phyloP scores from a whole-genome alignment of 2,888 invertebrate species.

The Amblyteles armatorius region DNA sequence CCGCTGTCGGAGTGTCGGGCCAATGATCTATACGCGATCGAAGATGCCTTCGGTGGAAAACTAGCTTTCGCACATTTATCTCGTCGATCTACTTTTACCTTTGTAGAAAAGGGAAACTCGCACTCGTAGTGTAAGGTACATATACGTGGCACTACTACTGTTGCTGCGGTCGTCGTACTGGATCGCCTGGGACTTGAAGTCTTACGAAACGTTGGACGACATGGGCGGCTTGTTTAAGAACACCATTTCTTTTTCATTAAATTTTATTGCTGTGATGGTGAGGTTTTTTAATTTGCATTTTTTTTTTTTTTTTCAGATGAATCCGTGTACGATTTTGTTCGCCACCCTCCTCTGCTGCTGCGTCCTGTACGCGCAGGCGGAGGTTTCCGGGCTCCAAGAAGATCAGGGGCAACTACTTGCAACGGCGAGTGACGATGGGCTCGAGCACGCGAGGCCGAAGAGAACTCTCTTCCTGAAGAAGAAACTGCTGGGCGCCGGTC shows the following conservation, averaged over 20 bases:
- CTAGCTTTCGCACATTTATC: constrained; percentile 42
- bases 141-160: constrained; percentile 2
- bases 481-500: constrained; percentile 81
- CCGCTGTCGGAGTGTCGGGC: background rate
- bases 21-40: constrained; percentile 1
- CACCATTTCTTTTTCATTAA: background rate
- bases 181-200: background rate
- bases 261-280: background rate
- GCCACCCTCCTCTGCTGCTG: constrained; percentile 72
- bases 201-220: constrained; percentile 9
- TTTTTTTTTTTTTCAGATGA: constrained; percentile 63
- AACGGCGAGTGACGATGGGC: constrained; percentile 48
- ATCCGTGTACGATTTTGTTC: constrained; percentile 64
- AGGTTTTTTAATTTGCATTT: constrained; percentile 1
- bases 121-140: constrained; percentile 9
- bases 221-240: background rate
- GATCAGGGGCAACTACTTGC: background rate
- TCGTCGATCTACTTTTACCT: constrained; percentile 53
- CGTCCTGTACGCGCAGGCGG: constrained; percentile 61
- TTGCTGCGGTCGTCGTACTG: background rate
- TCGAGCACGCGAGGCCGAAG: constrained; percentile 75
- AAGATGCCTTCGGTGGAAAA: constrained; percentile 41
- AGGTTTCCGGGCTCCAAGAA: constrained; percentile 37
- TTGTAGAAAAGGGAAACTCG: constrained; percentile 24
- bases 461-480: constrained; percentile 81